These are phyloP conservation scores for Drosophila ohnishii DNA, from an alignment of 1,140 invertebrate genomes.

Conservation along the genomic window DNA sequence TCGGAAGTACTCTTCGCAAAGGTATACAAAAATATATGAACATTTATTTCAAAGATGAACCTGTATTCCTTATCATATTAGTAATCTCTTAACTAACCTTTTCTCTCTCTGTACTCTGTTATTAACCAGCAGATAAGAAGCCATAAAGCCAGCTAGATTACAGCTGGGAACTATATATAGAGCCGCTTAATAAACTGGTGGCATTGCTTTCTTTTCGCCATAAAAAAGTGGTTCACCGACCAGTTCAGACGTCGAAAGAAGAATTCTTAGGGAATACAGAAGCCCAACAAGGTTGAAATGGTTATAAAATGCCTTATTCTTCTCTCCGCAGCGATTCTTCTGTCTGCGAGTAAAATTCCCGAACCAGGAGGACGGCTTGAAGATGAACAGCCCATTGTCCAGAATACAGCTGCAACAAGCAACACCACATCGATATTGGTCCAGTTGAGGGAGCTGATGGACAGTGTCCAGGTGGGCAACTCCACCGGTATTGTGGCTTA, in stretches of 20 bases:
- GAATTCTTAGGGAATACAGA: neutral
- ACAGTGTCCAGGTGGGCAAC: slow-evolving; percentile 31
- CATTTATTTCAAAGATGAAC: neutral
- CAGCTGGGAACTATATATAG: slow-evolving; percentile 4
- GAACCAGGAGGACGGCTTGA: neutral
- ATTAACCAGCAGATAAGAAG: slow-evolving; percentile 8
- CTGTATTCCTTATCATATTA: neutral
- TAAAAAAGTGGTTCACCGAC: slow-evolving; percentile 1
- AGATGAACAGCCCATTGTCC: too few species aligned
- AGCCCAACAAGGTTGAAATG: slow-evolving; percentile 4
- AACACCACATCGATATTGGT: slow-evolving; percentile 67
- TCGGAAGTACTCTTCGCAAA: neutral
- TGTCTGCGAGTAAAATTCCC: neutral
- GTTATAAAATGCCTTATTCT: slow-evolving; percentile 4
- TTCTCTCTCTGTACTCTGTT: slow-evolving; percentile 8
- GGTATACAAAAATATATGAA: too few species aligned
- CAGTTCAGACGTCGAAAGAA: slow-evolving; percentile 2
- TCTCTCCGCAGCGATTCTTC: slow-evolving; percentile 2
- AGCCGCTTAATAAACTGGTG: neutral
- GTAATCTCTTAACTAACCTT: neutral
- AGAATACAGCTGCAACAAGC: slow-evolving; percentile 20
- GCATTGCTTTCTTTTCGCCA: slow-evolving; percentile 6
- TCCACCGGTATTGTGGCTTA: slow-evolving; percentile 85
- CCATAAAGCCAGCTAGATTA: slow-evolving; percentile 12
- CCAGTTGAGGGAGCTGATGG: slow-evolving; percentile 67